Percentiles rank a stretch among this genome's conserved stretches.
phyloP scores from a whole-genome alignment of 1,140 invertebrate species.

The Acromyrmex echinatior region DNA sequence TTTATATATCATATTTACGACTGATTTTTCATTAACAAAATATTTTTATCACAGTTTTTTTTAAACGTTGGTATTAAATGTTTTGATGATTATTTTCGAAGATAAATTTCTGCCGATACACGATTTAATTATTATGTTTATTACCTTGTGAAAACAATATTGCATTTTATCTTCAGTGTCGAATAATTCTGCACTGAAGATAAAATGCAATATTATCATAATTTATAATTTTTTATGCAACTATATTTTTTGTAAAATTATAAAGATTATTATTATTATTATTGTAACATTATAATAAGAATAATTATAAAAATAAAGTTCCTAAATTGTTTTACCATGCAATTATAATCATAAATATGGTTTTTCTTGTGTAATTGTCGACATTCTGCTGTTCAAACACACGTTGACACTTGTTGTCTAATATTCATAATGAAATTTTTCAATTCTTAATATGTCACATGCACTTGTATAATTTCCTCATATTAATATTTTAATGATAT shows the following conservation, averaged over 20 bases:
- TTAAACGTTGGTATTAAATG: neutral
- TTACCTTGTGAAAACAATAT: neutral
- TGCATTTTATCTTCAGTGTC: neutral
- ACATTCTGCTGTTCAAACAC: neutral
- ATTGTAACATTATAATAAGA: too few relatives aligned
- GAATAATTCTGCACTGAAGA: neutral
- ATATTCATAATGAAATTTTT: neutral
- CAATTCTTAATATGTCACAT: too few relatives aligned
- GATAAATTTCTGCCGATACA: neutral
- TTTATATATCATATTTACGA: constrained; percentile 9
- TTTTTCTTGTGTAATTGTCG: neutral
- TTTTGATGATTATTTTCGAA: neutral
- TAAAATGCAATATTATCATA: too few relatives aligned
- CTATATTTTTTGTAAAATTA: too few relatives aligned
- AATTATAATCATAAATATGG: too few relatives aligned
- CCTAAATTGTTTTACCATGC: too few relatives aligned
- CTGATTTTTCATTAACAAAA: neutral
- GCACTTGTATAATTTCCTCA: too few relatives aligned
- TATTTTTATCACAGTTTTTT: neutral
- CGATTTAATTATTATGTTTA: neutral
- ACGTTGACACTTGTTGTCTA: neutral
- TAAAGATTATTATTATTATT: too few relatives aligned
- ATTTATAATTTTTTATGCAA: too few relatives aligned
- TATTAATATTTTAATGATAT: too few relatives aligned
- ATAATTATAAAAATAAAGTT: too few relatives aligned